A percentile compares a stretch with the other conserved stretches of the same genome.
Conservation (phyloP, 2,888 invertebrate species). For the Yponomeuta sedellus region DNA sequence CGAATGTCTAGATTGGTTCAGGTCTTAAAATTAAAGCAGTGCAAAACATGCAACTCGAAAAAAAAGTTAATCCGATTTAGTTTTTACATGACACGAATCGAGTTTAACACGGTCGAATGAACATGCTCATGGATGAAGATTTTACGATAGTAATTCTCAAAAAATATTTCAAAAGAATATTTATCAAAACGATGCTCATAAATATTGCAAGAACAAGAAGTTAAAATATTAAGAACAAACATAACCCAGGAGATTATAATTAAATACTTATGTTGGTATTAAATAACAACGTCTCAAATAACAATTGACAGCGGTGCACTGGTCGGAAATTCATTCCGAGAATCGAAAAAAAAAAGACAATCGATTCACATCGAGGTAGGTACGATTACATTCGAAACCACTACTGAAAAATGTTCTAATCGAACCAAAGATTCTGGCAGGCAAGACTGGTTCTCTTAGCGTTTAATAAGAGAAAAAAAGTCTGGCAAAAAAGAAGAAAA, state of each 20-base stretch:
- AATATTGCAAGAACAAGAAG: background rate
- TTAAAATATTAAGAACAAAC: background rate
- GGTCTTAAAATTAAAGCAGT: background rate
- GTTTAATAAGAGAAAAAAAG: conserved; percentile 15
- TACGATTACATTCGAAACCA: background rate
- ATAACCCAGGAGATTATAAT: background rate
- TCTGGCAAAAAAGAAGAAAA: conserved; percentile 15
- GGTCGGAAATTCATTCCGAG: background rate
- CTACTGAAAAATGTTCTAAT: conserved; percentile 5
- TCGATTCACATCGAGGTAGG: background rate
- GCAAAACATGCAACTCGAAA: background rate
- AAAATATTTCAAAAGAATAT: background rate
- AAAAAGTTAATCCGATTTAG: background rate
- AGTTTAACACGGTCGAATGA: background rate
- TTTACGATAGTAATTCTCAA: background rate
- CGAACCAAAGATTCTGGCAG: conserved; percentile 2
- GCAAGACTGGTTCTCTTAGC: conserved; percentile 3
- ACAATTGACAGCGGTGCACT: background rate
- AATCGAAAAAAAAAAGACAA: background rate
- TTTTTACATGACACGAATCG: background rate
- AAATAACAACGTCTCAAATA: background rate
- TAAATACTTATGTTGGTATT: background rate
- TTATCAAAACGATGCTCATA: background rate
- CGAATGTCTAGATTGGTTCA: background rate
- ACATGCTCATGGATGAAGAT: background rate